Conservation (phyloP, 2,888 invertebrate genomes). For the Andrena camellia region DNA sequence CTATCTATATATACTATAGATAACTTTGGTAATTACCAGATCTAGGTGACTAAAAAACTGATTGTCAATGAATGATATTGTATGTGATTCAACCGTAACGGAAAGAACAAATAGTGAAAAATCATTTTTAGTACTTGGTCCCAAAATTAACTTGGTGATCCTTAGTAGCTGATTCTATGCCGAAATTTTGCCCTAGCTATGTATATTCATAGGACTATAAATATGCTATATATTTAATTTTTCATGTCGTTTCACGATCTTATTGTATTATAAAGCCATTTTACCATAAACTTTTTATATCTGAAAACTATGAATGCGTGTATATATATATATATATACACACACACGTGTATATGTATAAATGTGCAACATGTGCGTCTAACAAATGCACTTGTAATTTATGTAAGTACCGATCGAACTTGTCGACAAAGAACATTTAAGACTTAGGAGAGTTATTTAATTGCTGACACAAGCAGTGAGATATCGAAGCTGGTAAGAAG, state of each 20-base stretch:
- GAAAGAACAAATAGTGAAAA: conserved; percentile 40
- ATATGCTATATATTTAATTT: conserved; percentile 56
- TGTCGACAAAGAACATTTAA: conserved; percentile 44
- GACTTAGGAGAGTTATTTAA: conserved; percentile 55
- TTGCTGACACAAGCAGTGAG: conserved; percentile 54
- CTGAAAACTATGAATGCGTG: conserved; percentile 53
- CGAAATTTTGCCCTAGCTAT: conserved; percentile 42
- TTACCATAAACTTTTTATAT: conserved; percentile 64
- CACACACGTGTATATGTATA: neutral
- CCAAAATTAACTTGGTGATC: conserved; percentile 63
- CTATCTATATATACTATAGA: conserved; percentile 64
- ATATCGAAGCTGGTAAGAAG: conserved; percentile 57
- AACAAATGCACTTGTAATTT: conserved; percentile 53
- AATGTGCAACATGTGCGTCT: conserved; percentile 47
- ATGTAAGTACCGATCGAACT: conserved; percentile 48
- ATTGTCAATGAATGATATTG: conserved; percentile 72
- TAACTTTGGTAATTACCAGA: conserved; percentile 70
- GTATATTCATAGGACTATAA: conserved; percentile 46
- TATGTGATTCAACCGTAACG: conserved; percentile 59
- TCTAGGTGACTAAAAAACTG: conserved; percentile 68
- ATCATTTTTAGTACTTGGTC: conserved; percentile 68
- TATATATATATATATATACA: conserved; percentile 23
- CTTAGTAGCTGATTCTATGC: conserved; percentile 38
- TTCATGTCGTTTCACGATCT: conserved; percentile 44
- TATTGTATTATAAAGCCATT: conserved; percentile 64